A percentile compares a stretch with the other conserved stretches of the same genome.
phyloP scores from a whole-genome alignment of 2,797 vertebrate genomes.

The Cacajao melanocephalus region DNA sequence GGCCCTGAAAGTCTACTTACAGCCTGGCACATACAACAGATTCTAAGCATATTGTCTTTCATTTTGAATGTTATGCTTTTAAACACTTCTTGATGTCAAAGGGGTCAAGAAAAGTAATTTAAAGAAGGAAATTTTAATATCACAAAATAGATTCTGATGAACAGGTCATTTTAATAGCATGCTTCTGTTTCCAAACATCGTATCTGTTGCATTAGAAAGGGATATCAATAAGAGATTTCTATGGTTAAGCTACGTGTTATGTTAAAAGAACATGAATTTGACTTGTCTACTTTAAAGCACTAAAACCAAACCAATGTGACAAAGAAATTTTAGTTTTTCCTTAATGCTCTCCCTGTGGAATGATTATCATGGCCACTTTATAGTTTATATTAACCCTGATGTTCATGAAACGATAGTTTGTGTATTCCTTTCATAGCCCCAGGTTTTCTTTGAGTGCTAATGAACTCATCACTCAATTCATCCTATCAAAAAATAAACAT shows the following conservation, averaged over 20 bases:
- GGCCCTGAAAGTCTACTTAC: background rate
- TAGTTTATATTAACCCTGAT: background rate
- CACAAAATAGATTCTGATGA: background rate
- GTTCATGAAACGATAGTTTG: background rate
- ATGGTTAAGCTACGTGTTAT: background rate
- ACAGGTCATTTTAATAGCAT: background rate
- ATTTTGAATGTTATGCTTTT: constrained; percentile 27
- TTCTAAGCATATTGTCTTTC: constrained; percentile 18
- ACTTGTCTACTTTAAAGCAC: background rate
- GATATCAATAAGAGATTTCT: background rate
- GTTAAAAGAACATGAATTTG: background rate
- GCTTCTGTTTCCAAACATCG: constrained; percentile 10
- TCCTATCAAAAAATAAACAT: background rate
- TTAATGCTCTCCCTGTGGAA: background rate
- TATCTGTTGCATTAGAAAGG: background rate
- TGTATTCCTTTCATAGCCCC: background rate
- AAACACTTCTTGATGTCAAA: constrained; percentile 21
- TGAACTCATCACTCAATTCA: background rate
- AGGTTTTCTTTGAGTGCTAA: background rate
- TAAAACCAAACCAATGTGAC: background rate
- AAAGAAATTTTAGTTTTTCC: background rate
- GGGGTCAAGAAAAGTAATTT: background rate
- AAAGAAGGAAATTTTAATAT: background rate
- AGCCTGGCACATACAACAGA: background rate
- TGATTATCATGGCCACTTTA: background rate